Evolutionary conservation across 64 coral and sea anemone species (phyloP).

Genomic region (Dendronephthya gigantea): DNA sequence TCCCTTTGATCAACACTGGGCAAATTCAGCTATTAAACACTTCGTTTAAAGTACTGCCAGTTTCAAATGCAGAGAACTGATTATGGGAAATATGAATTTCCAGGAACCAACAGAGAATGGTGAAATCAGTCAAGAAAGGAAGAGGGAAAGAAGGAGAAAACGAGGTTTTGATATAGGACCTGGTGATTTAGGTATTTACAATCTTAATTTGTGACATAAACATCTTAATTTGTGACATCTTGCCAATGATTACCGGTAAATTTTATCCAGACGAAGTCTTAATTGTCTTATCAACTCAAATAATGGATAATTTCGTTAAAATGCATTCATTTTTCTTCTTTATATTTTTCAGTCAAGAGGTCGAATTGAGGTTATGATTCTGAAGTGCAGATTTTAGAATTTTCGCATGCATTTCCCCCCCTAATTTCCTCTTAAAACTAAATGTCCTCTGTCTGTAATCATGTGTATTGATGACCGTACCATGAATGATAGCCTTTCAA

Average conservation of each 20-base stretch:
- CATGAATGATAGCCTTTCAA: neutral
- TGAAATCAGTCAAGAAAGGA: conserved; percentile 37
- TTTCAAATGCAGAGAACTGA: too few species aligned
- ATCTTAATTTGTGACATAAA: neutral
- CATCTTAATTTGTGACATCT: too few species aligned
- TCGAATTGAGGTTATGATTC: neutral
- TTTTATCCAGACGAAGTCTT: too few species aligned
- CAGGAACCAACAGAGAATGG: conserved; percentile 28
- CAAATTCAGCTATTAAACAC: too few species aligned
- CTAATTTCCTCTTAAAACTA: neutral
- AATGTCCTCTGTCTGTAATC: neutral
- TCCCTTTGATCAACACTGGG: too few species aligned
- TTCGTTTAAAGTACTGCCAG: too few species aligned
- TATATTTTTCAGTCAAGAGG: neutral
- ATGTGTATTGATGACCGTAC: neutral
- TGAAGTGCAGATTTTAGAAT: neutral
- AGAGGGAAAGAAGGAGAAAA: conserved; percentile 65
- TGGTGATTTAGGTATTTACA: conserved; percentile 31
- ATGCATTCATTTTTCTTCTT: neutral
- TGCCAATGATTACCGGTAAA: too few species aligned
- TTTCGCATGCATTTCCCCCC: neutral
- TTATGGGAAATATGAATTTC: neutral
- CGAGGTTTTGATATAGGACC: conserved; percentile 94
- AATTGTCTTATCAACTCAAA: too few species aligned
- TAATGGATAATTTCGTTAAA: too few species aligned